These are phyloP conservation scores for Rhagonycha lutea DNA, from an alignment of 2,888 invertebrate species.

Conservation along the genomic window DNA sequence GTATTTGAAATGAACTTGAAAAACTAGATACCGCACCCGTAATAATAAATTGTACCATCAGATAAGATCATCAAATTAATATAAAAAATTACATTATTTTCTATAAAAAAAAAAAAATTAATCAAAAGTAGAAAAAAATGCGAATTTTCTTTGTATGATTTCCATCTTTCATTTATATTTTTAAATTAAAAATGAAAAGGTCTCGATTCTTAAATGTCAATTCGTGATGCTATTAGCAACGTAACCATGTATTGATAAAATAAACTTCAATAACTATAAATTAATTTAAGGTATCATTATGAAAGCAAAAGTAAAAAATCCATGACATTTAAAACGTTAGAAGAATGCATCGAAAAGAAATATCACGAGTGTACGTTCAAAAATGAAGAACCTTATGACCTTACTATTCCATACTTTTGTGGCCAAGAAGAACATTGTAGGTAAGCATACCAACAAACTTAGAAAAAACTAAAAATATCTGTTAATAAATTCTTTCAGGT, in stretches of 20 bases:
- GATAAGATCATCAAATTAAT: not conserved
- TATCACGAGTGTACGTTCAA: constrained; percentile 54
- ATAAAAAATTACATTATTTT: not conserved
- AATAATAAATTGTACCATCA: not conserved
- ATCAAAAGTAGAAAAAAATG: not conserved
- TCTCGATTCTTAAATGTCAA: not conserved
- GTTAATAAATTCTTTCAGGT: constrained; percentile 44
- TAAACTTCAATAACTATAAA: constrained; percentile 5
- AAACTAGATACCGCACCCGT: not conserved
- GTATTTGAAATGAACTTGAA: not conserved
- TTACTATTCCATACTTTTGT: constrained; percentile 66
- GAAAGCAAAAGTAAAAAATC: constrained; percentile 6
- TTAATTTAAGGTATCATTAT: constrained; percentile 15
- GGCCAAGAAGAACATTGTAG: constrained; percentile 63
- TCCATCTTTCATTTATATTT: not conserved
- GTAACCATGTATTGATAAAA: constrained; percentile 6
- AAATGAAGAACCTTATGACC: constrained; percentile 52
- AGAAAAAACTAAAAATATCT: not conserved
- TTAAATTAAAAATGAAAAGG: not conserved
- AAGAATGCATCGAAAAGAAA: constrained; percentile 47
- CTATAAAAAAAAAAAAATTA: not conserved
- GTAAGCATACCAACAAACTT: constrained; percentile 53
- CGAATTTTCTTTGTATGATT: not conserved
- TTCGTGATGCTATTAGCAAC: not conserved
- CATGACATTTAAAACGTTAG: constrained; percentile 17